Percentiles rank a stretch among this genome's conserved stretches.
phyloP scores from a whole-genome alignment of 1,140 invertebrate genomes.

The Achroia grisella region DNA sequence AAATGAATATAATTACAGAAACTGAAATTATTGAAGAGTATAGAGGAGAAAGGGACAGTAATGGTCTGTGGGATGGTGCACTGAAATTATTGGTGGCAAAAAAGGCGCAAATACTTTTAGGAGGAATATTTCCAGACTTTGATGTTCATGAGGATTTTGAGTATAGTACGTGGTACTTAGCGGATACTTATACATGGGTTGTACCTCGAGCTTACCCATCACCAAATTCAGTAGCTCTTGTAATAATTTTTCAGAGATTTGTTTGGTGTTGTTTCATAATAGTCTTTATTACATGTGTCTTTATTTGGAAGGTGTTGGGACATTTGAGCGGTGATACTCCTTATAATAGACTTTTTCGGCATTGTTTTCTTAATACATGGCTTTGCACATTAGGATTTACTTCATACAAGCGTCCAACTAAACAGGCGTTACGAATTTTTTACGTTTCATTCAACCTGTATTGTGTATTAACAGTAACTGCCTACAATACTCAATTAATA shows the following conservation, averaged over 20 bases:
- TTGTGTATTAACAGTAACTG: conserved; percentile 65
- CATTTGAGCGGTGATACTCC: conserved; percentile 47
- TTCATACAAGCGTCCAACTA: conserved; percentile 60
- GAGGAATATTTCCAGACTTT: conserved; percentile 74
- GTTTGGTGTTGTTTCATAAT: conserved; percentile 62
- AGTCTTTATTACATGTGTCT: conserved; percentile 51
- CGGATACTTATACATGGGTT: conserved; percentile 73
- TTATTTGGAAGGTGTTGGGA: conserved; percentile 61
- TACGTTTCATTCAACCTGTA: conserved; percentile 69
- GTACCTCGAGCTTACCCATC: conserved; percentile 52
- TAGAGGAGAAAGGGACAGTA: conserved; percentile 52
- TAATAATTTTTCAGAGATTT: conserved; percentile 52
- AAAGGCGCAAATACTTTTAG: conserved; percentile 66
- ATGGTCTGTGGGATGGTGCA: conserved; percentile 62
- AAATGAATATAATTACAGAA: conserved; percentile 5
- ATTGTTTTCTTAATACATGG: conserved; percentile 66
- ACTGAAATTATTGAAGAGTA: conserved; percentile 29
- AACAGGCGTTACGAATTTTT: conserved; percentile 61
- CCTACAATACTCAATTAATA: conserved; percentile 73
- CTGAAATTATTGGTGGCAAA: conserved; percentile 46
- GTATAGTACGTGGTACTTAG: conserved; percentile 63
- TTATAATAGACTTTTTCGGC: conserved; percentile 45
- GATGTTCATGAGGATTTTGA: conserved; percentile 72
- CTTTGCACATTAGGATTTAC: conserved; percentile 56
- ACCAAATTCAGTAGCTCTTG: conserved; percentile 64